These are phyloP conservation scores for Colinus virginianus DNA, from an alignment of 2,113 vertebrate genomes.

Conservation along the genomic window DNA sequence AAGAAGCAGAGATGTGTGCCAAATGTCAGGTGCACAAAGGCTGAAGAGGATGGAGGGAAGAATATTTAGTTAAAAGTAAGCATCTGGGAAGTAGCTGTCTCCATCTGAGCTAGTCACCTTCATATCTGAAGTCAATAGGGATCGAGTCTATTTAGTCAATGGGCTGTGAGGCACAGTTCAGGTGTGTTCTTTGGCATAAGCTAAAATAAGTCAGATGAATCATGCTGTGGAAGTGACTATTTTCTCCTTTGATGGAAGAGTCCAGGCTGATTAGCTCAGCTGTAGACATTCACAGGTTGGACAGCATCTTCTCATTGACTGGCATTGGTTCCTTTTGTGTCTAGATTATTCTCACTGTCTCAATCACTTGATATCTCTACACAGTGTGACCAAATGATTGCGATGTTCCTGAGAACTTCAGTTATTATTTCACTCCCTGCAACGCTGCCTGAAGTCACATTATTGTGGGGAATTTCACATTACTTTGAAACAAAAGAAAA, in stretches of 20 bases:
- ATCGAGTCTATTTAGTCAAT: neutral
- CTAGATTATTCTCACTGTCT: neutral
- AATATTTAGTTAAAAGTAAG: neutral
- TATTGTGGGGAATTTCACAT: neutral
- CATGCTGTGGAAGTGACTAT: neutral
- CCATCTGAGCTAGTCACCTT: neutral
- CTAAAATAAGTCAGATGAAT: neutral
- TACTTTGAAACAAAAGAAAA: neutral
- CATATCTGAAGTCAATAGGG: neutral
- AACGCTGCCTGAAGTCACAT: accelerated
- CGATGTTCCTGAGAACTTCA: neutral
- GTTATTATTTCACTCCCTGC: neutral
- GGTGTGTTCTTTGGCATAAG: neutral
- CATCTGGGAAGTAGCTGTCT: neutral
- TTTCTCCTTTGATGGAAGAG: neutral
- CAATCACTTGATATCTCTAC: neutral
- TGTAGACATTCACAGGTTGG: neutral
- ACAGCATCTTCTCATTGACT: neutral
- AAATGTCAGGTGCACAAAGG: neutral
- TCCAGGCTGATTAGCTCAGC: neutral
- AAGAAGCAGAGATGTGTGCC: neutral
- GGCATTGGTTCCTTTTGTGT: neutral
- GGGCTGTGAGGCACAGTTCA: neutral
- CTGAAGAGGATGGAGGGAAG: neutral
- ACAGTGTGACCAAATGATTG: neutral